A percentile compares a stretch with the other conserved stretches of the same genome.
Evolutionary conservation across 2,113 vertebrate species (phyloP).

Genomic region (Cinclus cinclus): DNA sequence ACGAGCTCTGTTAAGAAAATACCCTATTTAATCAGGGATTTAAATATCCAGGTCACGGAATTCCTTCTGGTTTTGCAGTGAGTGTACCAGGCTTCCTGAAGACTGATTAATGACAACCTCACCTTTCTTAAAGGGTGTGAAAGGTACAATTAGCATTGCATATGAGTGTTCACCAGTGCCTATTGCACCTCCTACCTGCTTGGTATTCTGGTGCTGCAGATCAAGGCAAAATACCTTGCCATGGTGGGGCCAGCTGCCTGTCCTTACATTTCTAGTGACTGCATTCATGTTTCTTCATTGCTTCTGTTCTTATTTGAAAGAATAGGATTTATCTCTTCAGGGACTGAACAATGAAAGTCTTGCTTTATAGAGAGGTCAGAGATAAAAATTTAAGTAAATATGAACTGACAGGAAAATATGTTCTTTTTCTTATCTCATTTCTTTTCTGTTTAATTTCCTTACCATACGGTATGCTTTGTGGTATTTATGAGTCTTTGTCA

Average conservation of each 20-base stretch:
- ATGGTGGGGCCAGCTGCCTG: background rate
- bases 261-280: background rate
- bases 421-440: conserved; percentile 50
- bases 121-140: background rate
- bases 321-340: background rate
- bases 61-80: background rate
- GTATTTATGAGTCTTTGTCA: conserved; percentile 32
- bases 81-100: background rate
- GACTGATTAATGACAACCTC: background rate
- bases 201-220: background rate
- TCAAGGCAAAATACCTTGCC: background rate
- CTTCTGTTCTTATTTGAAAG: background rate
- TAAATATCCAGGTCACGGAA: background rate
- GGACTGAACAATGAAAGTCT: background rate
- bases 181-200: background rate
- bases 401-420: background rate
- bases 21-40: background rate
- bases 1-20: background rate
- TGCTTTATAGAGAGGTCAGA: conserved; percentile 42
- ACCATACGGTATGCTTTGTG: background rate
- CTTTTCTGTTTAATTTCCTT: conserved; percentile 59
- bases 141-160: fast-evolving
- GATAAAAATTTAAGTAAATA: conserved; percentile 46
- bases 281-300: background rate
- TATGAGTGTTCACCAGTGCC: background rate